Conservation (phyloP, 23 tunicate species). For the Trididemnum nubilum region DNA sequence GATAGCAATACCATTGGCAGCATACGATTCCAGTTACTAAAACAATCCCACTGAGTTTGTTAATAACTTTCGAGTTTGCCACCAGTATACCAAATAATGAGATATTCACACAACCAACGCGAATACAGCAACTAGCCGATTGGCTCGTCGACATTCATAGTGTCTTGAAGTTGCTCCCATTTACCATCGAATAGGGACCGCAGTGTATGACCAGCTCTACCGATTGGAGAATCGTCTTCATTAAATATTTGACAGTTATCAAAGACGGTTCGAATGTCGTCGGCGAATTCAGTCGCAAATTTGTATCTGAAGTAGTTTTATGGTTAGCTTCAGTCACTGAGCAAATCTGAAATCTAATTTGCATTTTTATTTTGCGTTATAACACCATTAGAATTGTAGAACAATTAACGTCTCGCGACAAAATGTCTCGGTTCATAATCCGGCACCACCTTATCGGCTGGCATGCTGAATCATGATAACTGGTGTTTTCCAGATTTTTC, state of each 20-base stretch:
- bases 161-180: conserved; percentile 40
- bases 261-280: conserved; percentile 81
- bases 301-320: conserved; percentile 73
- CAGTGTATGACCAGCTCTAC: conserved; percentile 84
- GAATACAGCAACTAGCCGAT: background rate
- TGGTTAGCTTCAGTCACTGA: too few species aligned
- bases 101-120: background rate
- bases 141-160: conserved; percentile 5
- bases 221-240: conserved; percentile 87
- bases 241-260: conserved; percentile 88
- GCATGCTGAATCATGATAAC: too few species aligned
- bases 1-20: too few species aligned
- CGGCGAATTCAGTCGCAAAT: conserved; percentile 46
- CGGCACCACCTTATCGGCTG: too few species aligned
- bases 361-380: too few species aligned
- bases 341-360: too few species aligned
- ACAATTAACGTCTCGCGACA: too few species aligned
- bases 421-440: too few species aligned
- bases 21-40: too few species aligned
- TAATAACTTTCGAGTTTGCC: background rate
- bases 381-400: too few species aligned
- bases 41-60: too few species aligned
- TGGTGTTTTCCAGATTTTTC: too few species aligned
- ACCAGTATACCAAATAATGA: background rate
- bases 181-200: conserved; percentile 62